A percentile compares a stretch with the other conserved stretches of the same genome.
Conservation (phyloP, 2,888 invertebrate species). For the Tenthredo notha region DNA sequence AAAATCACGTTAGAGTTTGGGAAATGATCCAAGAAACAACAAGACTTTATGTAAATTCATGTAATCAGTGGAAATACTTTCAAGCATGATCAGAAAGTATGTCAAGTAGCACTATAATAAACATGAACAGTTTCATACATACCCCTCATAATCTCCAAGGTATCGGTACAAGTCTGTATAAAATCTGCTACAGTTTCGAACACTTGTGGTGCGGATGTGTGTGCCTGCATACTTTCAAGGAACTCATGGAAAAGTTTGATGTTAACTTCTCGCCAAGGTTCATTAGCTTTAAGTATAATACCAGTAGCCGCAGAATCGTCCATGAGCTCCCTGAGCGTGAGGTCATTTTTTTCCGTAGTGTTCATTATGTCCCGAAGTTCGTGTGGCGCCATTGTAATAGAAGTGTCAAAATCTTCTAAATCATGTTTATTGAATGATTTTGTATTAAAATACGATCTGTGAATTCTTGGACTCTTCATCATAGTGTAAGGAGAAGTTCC, state of each 20-base stretch:
- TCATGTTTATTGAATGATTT: slow-evolving; percentile 58
- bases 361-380: slow-evolving; percentile 68
- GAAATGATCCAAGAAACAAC: neutral
- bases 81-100: no score
- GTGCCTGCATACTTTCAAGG: slow-evolving; percentile 72
- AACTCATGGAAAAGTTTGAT: slow-evolving; percentile 73
- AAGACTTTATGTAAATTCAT: no score
- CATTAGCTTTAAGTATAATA: slow-evolving; percentile 71
- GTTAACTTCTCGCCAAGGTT: slow-evolving; percentile 72
- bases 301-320: slow-evolving; percentile 67
- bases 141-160: slow-evolving; percentile 79
- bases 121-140: slow-evolving; percentile 41
- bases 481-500: neutral
- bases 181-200: slow-evolving; percentile 84
- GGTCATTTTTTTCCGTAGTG: slow-evolving; percentile 65
- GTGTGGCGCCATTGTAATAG: slow-evolving; percentile 62
- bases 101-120: no score
- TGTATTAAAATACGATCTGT: slow-evolving; percentile 55
- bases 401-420: slow-evolving; percentile 45
- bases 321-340: slow-evolving; percentile 73
- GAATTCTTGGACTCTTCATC: slow-evolving; percentile 55
- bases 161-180: slow-evolving; percentile 83
- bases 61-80: no score
- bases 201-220: slow-evolving; percentile 78
- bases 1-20: neutral